Base-by-base conservation (phyloP, 2,797 vertebrate species). In the Oryzias dopingdopingensis region DNA sequence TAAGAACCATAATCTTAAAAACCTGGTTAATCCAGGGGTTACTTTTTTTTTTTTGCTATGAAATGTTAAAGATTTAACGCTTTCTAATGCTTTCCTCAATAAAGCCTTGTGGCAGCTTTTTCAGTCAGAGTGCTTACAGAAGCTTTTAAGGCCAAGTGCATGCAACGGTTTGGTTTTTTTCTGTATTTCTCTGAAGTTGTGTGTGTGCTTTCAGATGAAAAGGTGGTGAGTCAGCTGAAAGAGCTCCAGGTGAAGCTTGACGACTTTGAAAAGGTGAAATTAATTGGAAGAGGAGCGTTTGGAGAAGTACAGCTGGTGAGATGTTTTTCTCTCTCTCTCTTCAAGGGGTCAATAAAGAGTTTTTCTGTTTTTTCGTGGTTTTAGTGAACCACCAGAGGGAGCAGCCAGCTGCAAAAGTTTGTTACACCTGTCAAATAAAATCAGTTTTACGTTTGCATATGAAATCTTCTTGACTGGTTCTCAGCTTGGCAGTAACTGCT, bases 251-350 rank as follows among this genome's bases (percentile, higher is more conserved):
- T 97, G 92, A 96, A 95, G 82, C 92, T 92, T 1, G 96, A 96
- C 65, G 97, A 99, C 87, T 99, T 98, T 46, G 95, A 98, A 49
- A 92, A 92, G 75, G 94, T 99, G 63, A 98, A 98, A 89, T 83
- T 99, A 83, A 99, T 99, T 20, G 97, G 97, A 69, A 93, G 95
- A 91, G 96, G 96, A 56, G 97, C 97, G 49, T 99, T 96, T 71
- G 97, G 97, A 63, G 95, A 97, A 88, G 97, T 99, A 66, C 95
- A 96, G 66, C 90, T 99, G 95, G 97, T 99, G 91, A 96, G 96
- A 44, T 1, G 15, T 22, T 41, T 49, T 0, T 42, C 48, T 52
- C 12, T 37, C 10, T 12, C 18, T 18, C 18, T 13, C 42, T 26
- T 8, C 3, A 1, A 15, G 4, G 10, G 18, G 17, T 26, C 17